phyloP scores from a whole-genome alignment of 1,140 invertebrate genomes.

The Dermatophagoides farinae region DNA sequence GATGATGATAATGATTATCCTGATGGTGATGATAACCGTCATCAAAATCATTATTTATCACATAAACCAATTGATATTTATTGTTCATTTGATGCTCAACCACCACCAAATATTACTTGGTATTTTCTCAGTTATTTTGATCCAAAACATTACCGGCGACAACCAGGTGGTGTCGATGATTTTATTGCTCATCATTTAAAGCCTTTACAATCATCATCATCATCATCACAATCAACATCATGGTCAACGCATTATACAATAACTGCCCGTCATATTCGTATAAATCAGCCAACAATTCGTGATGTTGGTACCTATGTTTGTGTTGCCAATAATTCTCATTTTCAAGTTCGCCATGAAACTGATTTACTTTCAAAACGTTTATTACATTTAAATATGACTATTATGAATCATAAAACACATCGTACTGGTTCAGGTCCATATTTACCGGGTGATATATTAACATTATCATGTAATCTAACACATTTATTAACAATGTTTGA shows the following conservation, averaged over 20 bases:
- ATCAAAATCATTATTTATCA: not conserved
- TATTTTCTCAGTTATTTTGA: not conserved
- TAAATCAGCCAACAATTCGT: slow-evolving; percentile 12
- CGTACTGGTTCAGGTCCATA: not conserved
- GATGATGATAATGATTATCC: not conserved
- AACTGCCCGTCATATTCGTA: slow-evolving; percentile 15
- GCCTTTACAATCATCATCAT: slow-evolving; percentile 5
- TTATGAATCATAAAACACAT: not conserved
- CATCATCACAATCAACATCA: not conserved
- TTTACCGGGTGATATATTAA: not conserved
- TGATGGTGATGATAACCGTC: not conserved
- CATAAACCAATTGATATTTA: not conserved
- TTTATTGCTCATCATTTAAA: slow-evolving; percentile 11
- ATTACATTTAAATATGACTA: not conserved
- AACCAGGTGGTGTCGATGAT: not conserved
- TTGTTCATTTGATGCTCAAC: slow-evolving; percentile 12
- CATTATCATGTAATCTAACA: not conserved
- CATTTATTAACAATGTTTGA: not conserved
- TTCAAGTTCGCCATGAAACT: slow-evolving; percentile 19
- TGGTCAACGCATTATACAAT: not conserved
- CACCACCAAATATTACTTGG: slow-evolving; percentile 5
- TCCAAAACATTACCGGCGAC: not conserved
- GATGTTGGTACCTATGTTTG: slow-evolving; percentile 20
- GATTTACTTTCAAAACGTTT: slow-evolving; percentile 17
- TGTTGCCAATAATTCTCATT: slow-evolving; percentile 20